These are phyloP conservation scores for Hemichromis elongatus DNA, from an alignment of 2,113 vertebrate species.

Conservation along the genomic window DNA sequence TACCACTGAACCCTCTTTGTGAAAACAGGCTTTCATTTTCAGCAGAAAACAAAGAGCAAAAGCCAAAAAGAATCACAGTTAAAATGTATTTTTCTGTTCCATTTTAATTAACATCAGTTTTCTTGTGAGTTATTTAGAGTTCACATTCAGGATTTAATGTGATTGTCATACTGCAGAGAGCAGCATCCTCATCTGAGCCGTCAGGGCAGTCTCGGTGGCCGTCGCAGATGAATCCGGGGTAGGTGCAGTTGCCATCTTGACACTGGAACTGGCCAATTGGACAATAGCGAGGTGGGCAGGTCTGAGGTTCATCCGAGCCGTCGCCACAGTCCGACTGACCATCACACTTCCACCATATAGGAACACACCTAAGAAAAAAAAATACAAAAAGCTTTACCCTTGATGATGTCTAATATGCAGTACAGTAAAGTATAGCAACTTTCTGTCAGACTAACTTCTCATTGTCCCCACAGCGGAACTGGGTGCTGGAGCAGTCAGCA, in stretches of 20 bases:
- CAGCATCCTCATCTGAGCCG: slow-evolving; percentile 70
- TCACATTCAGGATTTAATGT: accelerated
- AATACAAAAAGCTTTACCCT: not conserved
- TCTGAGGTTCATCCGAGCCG: slow-evolving; percentile 68
- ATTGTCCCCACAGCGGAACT: slow-evolving; percentile 74
- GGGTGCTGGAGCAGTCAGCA: slow-evolving; percentile 72
- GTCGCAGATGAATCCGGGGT: slow-evolving; percentile 63
- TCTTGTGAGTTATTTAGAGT: not conserved
- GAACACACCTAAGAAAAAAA: slow-evolving; percentile 50
- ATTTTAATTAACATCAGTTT: not conserved
- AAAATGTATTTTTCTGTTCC: not conserved
- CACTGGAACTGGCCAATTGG: slow-evolving; percentile 70
- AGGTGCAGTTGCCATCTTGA: slow-evolving; percentile 66
- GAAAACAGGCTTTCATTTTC: not conserved
- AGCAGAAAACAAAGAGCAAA: not conserved
- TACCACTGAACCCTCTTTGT: not conserved
- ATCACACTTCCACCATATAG: slow-evolving; percentile 74
- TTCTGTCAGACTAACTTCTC: slow-evolving; percentile 54
- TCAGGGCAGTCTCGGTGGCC: slow-evolving; percentile 59
- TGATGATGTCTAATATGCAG: not conserved
- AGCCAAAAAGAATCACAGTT: not conserved
- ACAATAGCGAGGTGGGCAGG: slow-evolving; percentile 59
- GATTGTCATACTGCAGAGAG: slow-evolving; percentile 67
- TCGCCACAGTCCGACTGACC: slow-evolving; percentile 66
- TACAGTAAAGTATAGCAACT: not conserved